Evolutionary conservation across 2,888 invertebrate species (phyloP).

Genomic region (Fragum fragum): DNA sequence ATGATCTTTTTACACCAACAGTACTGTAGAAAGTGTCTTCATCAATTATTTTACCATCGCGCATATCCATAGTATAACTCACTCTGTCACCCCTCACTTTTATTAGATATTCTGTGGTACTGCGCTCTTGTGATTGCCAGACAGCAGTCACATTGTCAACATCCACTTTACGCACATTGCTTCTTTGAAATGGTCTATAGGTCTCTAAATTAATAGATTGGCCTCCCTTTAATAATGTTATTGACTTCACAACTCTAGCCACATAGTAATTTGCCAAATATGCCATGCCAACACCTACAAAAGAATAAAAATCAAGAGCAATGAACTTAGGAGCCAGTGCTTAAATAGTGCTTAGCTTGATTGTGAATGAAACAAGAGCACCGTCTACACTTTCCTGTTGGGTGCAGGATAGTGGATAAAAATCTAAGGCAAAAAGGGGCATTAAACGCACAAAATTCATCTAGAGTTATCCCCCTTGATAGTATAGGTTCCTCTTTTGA

Average conservation of each 20-base stretch:
- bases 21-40: constrained; percentile 43
- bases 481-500: too few relatives aligned
- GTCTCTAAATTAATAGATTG: constrained; percentile 34
- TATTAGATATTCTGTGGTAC: constrained; percentile 13
- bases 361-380: too few relatives aligned
- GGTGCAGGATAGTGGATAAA: too few relatives aligned
- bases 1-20: constrained; percentile 39
- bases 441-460: too few relatives aligned
- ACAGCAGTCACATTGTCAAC: constrained; percentile 46
- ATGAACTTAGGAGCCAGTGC: too few relatives aligned
- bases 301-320: not conserved
- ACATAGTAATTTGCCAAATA: constrained; percentile 26
- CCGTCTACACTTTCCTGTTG: too few relatives aligned
- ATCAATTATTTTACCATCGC: constrained; percentile 38
- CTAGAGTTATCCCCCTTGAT: too few relatives aligned
- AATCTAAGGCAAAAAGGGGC: too few relatives aligned
- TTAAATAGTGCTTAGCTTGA: too few relatives aligned
- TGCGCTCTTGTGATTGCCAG: constrained; percentile 13
- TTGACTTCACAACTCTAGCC: constrained; percentile 30
- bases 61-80: constrained; percentile 21
- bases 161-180: constrained; percentile 21
- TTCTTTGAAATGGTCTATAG: constrained; percentile 43
- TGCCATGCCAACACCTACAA: constrained; percentile 45
- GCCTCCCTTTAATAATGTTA: constrained; percentile 54
- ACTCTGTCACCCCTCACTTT: constrained; percentile 40